Evolutionary conservation across 2,113 vertebrate genomes (phyloP), one percentile per base, ranked within the genome.

Genomic region (Poecile atricapillus): DNA sequence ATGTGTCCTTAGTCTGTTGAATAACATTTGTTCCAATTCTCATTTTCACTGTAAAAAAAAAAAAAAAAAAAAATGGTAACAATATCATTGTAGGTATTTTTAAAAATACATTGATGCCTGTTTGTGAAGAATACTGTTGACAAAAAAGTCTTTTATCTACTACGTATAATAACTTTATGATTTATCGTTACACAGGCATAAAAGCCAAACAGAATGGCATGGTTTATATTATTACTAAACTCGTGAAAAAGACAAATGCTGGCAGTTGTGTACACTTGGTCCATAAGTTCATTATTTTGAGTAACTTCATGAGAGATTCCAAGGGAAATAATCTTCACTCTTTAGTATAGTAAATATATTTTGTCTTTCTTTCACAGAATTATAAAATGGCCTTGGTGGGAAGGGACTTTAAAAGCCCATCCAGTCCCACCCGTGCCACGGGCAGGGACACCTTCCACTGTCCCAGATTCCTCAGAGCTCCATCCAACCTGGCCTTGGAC

Each of bases 391-490:
- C 28, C 19, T 62, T 15, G 46, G 7, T 62, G 4, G 4, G 15
- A 39, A 60, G 33, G 7, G 12, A 16, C 3, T 12, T 39, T 19
- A 69, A 69, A 24, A 4, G 39, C 12, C 13, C 39, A 11, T 18
- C 17, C 46, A 8, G 7, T 33, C 0, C 17, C 31, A 44, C 22
- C 14, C 11, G 5, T 77, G 39, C 27, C 46, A 22, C 15, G 25
- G 11, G 14, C 31, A 44, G 46, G 52, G 11, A 37, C 21, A 15
- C 6, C 4, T 69, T 13, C 6, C 18, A 10, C 33, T 13, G 0
- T 28, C 19, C 64, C 73, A 69, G 46, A 1, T 0, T 10, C 28
- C 27, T 69, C 73, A 4, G 2, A 53, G 28, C 18, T 0, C 46
- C 10, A 2, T 60, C 73, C 63, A 77, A 0, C 27, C 55, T 44